Conservation (phyloP, 2,888 invertebrate genomes). For the Ametastegia equiseti region DNA sequence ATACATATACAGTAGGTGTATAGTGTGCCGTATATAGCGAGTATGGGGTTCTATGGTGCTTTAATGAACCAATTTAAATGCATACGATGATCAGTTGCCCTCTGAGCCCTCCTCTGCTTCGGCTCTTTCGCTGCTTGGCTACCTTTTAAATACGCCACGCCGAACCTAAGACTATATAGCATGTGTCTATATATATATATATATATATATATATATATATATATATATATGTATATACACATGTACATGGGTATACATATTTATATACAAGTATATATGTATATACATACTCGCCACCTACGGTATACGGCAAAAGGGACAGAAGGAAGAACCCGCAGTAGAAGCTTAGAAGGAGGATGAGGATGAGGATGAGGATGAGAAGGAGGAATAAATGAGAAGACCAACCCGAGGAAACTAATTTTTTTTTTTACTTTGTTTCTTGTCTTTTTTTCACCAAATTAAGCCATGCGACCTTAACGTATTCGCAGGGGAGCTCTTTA, state of each 20-base stretch:
- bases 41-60: constrained; percentile 62
- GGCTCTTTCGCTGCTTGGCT: constrained; percentile 65
- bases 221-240: background rate
- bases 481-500: constrained; percentile 27
- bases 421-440: too few species aligned
- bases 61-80: constrained; percentile 76
- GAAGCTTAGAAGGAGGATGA: constrained; percentile 10
- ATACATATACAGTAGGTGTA: constrained; percentile 37
- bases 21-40: constrained; percentile 45
- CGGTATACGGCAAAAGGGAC: background rate
- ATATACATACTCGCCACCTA: constrained; percentile 19
- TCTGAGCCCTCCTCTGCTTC: constrained; percentile 68
- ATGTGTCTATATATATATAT: background rate
- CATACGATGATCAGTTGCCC: constrained; percentile 76
- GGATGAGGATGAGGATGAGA: too few species aligned
- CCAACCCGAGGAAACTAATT: constrained; percentile 32
- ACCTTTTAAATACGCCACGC: constrained; percentile 64
- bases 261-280: background rate
- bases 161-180: constrained; percentile 54
- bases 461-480: constrained; percentile 33
- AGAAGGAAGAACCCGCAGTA: constrained; percentile 39
- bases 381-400: constrained; percentile 46
- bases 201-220: background rate
- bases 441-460: constrained; percentile 45
- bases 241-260: background rate